Evolutionary conservation across 2,888 invertebrate genomes (phyloP).

Genomic region (Rapana venosa): DNA sequence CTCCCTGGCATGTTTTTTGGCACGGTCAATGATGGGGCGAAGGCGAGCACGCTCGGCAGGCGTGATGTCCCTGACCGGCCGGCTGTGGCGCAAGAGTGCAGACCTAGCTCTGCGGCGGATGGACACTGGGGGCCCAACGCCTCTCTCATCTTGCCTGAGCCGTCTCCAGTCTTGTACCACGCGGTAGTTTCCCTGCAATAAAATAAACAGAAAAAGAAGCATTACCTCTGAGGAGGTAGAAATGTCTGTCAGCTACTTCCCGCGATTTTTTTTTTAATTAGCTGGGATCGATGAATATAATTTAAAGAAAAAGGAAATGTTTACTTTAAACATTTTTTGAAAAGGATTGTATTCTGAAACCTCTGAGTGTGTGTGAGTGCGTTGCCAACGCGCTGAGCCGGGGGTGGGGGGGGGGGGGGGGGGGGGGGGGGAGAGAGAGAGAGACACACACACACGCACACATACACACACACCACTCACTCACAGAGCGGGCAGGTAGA

Average conservation of each 20-base stretch:
- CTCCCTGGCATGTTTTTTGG: constrained; percentile 30
- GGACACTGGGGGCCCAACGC: constrained; percentile 39
- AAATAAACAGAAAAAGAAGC: neutral
- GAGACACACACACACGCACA: too few relatives aligned
- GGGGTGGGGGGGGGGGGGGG: neutral
- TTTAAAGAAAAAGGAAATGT: too few relatives aligned
- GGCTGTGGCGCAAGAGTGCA: constrained; percentile 7
- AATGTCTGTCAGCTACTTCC: too few relatives aligned
- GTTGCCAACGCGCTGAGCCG: too few relatives aligned
- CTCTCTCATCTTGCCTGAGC: neutral
- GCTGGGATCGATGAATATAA: too few relatives aligned
- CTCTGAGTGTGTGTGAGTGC: too few relatives aligned
- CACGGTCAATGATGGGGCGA: constrained; percentile 35
- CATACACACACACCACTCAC: too few relatives aligned
- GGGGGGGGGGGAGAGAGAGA: neutral
- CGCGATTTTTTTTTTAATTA: too few relatives aligned
- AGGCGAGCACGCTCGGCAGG: constrained; percentile 33
- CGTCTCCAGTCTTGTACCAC: constrained; percentile 20
- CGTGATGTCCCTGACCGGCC: constrained; percentile 1
- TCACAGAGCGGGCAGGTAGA: too few relatives aligned
- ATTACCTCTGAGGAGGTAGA: too few relatives aligned
- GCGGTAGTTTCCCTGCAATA: constrained; percentile 24
- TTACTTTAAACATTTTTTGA: too few relatives aligned
- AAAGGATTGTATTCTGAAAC: too few relatives aligned
- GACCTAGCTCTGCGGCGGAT: constrained; percentile 1